Percentiles rank a stretch among this genome's conserved stretches.
Conservation (phyloP, 1,140 invertebrate species). For the Dendrolimus kikuchii region DNA sequence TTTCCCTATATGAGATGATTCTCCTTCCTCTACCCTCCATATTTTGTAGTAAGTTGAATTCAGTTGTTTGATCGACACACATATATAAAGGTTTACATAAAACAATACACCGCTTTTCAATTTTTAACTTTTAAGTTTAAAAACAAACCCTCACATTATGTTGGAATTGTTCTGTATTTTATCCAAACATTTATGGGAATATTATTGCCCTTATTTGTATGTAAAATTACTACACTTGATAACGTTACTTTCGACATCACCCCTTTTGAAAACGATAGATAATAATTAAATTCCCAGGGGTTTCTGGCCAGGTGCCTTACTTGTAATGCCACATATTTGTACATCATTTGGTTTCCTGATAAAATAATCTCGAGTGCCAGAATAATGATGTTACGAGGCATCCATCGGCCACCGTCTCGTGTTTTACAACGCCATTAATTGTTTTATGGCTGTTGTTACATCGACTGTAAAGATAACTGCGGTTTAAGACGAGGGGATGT, state of each 20-base stretch:
- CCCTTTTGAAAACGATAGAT: conserved; percentile 8
- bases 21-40: no score
- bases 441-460: conserved; percentile 56
- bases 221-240: no score
- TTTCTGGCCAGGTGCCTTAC: conserved; percentile 11
- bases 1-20: no score
- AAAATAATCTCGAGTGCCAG: conserved; percentile 33
- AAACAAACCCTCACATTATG: no score
- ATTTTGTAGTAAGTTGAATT: no score
- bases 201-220: no score
- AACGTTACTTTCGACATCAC: conserved; percentile 1
- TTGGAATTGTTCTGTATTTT: no score
- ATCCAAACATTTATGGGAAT: no score
- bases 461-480: conserved; percentile 56
- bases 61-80: no score
- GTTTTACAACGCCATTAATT: conserved; percentile 60
- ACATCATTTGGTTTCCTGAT: conserved; percentile 15
- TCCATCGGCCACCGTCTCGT: conserved; percentile 35
- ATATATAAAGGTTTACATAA: no score
- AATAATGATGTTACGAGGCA: conserved; percentile 33
- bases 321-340: conserved; percentile 15
- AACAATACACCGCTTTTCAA: no score
- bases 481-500: conserved; percentile 34
- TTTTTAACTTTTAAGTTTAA: no score
- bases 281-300: conserved; percentile 27